Percentiles rank a stretch among this genome's conserved stretches.
phyloP scores from a whole-genome alignment of 2,113 vertebrate species.

The Dolichallabes microphthalmus region DNA sequence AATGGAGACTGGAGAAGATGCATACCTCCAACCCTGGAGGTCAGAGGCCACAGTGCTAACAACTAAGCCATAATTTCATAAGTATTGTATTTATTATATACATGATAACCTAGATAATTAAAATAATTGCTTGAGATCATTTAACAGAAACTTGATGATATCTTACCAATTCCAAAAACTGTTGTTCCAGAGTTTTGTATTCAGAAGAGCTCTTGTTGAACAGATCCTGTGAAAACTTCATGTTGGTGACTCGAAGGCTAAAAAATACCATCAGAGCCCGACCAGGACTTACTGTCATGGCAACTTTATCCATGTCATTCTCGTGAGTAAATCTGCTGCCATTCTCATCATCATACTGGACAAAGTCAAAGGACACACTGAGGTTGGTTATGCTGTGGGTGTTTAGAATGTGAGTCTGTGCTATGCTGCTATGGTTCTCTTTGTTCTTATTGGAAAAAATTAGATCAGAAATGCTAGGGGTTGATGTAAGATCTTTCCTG shows the following conservation, averaged over 20 bases:
- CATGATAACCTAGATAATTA: neutral
- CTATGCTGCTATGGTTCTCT: conserved; percentile 8
- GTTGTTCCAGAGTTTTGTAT: conserved; percentile 88
- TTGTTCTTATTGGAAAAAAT: neutral
- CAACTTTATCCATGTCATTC: conserved; percentile 55
- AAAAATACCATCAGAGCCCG: conserved; percentile 89
- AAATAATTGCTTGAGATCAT: neutral
- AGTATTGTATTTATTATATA: too few relatives aligned
- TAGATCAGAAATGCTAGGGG: conserved; percentile 5
- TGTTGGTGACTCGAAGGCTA: conserved; percentile 94
- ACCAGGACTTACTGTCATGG: conserved; percentile 61
- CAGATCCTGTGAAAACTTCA: conserved; percentile 90
- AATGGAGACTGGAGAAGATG: too few relatives aligned
- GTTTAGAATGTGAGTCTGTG: neutral
- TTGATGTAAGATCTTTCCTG: neutral
- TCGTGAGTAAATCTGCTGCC: conserved; percentile 62
- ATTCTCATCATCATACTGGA: conserved; percentile 60
- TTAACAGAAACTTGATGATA: neutral
- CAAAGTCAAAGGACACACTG: conserved; percentile 62
- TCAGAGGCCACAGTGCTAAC: too few relatives aligned
- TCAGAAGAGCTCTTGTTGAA: conserved; percentile 95
- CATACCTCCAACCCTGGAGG: too few relatives aligned
- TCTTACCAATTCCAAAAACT: conserved; percentile 89
- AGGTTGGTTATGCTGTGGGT: conserved; percentile 44
- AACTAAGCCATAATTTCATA: too few relatives aligned